phyloP scores from a whole-genome alignment of 2,888 invertebrate species.

The Arrhopalites spinosus region DNA sequence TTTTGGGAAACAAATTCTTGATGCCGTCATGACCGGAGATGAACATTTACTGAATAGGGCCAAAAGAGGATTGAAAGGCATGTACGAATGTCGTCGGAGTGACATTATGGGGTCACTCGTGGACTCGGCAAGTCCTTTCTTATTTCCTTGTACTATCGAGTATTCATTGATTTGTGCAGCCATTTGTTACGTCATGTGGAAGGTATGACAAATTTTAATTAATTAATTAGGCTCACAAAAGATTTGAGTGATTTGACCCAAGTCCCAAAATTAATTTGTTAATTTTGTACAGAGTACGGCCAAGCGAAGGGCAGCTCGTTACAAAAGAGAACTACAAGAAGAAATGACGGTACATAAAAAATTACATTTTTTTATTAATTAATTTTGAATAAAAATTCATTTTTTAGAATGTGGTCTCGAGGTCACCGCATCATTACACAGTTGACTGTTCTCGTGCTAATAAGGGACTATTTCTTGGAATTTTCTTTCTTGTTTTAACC shows the following conservation, averaged over 20 bases:
- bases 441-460: slow-evolving; percentile 93
- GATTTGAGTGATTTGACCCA: no score
- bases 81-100: slow-evolving; percentile 59
- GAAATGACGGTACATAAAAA: no score
- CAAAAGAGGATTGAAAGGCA: slow-evolving; percentile 50
- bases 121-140: slow-evolving; percentile 74
- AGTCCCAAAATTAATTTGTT: no score
- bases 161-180: slow-evolving; percentile 90
- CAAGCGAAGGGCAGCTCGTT: slow-evolving; percentile 39
- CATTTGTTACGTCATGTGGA: slow-evolving; percentile 76
- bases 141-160: slow-evolving; percentile 89
- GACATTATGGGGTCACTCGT: slow-evolving; percentile 68
- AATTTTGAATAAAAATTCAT: no score
- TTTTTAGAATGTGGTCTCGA: slow-evolving; percentile 54
- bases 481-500: slow-evolving; percentile 82
- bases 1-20: not conserved
- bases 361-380: no score
- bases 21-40: not conserved
- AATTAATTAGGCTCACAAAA: no score
- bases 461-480: slow-evolving; percentile 89
- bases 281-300: slow-evolving; percentile 39
- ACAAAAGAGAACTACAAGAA: not conserved
- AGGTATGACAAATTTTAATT: no score
- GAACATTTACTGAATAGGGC: slow-evolving; percentile 39
- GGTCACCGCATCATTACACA: slow-evolving; percentile 87